Evolutionary conservation across 2,888 invertebrate species (phyloP), one percentile per base, ranked within the genome.

Genomic region (Heliconius aoede): DNA sequence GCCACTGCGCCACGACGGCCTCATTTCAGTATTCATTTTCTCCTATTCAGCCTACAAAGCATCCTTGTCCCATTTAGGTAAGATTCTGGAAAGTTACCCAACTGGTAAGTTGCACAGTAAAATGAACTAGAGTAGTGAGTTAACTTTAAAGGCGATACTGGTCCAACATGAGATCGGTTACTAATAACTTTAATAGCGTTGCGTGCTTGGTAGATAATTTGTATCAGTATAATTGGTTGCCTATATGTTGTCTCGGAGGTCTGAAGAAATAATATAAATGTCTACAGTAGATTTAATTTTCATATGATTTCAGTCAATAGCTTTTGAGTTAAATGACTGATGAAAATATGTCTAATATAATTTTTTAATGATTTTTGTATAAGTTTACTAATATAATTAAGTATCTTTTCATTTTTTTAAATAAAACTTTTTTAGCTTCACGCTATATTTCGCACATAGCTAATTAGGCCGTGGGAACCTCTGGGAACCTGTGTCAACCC

Each of bases 101-200:
- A 60, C 21, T 62, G 28, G 28, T 67, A 72, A 74, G 76, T 76
- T 60, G 24, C 72, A 73, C 65, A n/a, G 15, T 18, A 67, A 71
- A 30, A 60, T 55, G 58, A 21, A 73, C 26, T 75, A 61, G 30
- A 60, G 21, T 61, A 7, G 69, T 55, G 8, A 55, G 55, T 32
- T 32, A 24, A 55, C 69, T 55, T 69, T 69, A 69, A 75, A 32
- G 64, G 74, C 46, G 40, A 62, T 74, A 72, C 77, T 72, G 74
- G 77, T 77, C 15, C 74, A 72, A 46, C 61, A 26, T 73, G 58
- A 64, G 77, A 78, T 78, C 78, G 60, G 73, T 78, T 78, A 78
- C 78, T 76, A 78, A 78, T 76, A 76, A 76, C 65, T 69, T 61
- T 75, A 77, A 74, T 73, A 76, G 55, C 65, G 36, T 69, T 32